A percentile compares a stretch with the other conserved stretches of the same genome.
These are phyloP conservation scores for Tyria jacobaeae DNA, from an alignment of 2,888 invertebrate genomes.

Conservation along the genomic window DNA sequence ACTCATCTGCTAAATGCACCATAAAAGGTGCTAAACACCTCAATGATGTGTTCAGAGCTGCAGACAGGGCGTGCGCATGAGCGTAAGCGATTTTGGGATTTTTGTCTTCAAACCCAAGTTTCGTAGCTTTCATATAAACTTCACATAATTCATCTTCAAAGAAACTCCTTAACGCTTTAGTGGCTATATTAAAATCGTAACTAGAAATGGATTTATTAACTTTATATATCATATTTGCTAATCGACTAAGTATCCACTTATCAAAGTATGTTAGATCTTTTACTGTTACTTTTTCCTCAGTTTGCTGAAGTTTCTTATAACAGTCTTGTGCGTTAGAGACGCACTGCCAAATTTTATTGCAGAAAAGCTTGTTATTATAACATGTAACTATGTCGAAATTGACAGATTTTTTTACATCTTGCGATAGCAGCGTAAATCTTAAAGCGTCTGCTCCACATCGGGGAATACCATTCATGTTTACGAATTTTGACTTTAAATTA, in stretches of 20 bases:
- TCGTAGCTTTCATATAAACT: constrained; percentile 93
- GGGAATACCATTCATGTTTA: constrained; percentile 92
- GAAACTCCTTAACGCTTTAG: constrained; percentile 91
- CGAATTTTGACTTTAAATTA: constrained; percentile 89
- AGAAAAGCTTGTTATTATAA: constrained; percentile 91
- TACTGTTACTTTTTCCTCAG: constrained; percentile 51
- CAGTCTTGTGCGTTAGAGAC: constrained; percentile 87
- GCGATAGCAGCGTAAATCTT: constrained; percentile 94
- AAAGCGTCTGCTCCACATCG: constrained; percentile 97
- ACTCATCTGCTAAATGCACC: constrained; percentile 92
- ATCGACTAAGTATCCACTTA: constrained; percentile 94
- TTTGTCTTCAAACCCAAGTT: constrained; percentile 66
- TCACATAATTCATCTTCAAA: constrained; percentile 96
- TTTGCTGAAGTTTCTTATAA: constrained; percentile 60
- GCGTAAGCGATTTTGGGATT: constrained; percentile 74
- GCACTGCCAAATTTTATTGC: constrained; percentile 99
- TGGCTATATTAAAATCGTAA: constrained; percentile 91
- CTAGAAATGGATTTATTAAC: constrained; percentile 88
- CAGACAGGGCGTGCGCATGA: constrained; percentile 89
- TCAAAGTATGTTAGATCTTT: constrained; percentile 87
- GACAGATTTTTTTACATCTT: constrained; percentile 94
- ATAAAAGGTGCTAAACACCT: constrained; percentile 92
- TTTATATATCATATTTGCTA: constrained; percentile 88
- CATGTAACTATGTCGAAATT: constrained; percentile 95
- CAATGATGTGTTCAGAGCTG: constrained; percentile 90